Evolutionary conservation across 2,113 vertebrate species (phyloP).

Genomic region (Semnopithecus entellus): DNA sequence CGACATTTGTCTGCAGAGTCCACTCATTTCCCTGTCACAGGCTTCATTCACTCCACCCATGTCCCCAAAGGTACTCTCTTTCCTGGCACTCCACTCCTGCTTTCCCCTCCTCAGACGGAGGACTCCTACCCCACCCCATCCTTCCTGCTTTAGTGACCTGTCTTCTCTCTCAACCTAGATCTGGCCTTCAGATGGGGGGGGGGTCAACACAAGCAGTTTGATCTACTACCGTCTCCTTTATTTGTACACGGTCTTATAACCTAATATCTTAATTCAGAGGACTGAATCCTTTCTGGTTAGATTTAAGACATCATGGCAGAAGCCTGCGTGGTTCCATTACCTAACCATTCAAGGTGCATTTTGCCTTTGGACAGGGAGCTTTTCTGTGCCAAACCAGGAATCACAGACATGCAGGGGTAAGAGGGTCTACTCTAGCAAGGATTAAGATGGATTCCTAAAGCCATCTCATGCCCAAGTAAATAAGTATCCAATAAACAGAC

Average conservation of each 20-base stretch:
- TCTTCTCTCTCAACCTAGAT: background rate
- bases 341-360: background rate
- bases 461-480: no score
- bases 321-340: background rate
- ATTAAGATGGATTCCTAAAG: background rate
- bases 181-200: background rate
- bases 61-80: background rate
- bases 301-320: background rate
- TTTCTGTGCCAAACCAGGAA: background rate
- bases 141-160: background rate
- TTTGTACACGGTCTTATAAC: background rate
- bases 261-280: background rate
- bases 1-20: background rate
- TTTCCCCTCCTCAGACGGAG: background rate
- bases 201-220: background rate
- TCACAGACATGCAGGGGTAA: background rate
- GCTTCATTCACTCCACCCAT: background rate
- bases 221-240: background rate
- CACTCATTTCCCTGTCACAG: background rate
- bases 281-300: background rate
- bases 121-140: background rate
- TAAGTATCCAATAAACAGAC: background rate
- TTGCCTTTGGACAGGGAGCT: no score
- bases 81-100: rapidly evolving
- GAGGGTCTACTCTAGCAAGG: background rate